phyloP scores from a whole-genome alignment of 2,888 invertebrate genomes.

The Heliconius ismenius region DNA sequence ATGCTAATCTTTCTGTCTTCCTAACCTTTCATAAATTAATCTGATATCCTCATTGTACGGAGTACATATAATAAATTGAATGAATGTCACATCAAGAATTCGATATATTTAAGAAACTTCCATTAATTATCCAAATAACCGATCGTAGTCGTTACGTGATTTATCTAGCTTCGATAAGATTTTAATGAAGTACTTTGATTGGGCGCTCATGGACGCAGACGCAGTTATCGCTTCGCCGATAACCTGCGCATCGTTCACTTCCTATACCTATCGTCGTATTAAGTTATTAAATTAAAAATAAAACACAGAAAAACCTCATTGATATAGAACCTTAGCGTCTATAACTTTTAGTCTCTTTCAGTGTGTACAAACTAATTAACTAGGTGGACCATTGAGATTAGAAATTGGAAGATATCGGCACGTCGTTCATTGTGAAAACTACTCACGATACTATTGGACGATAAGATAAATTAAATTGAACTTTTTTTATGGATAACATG shows the following conservation, averaged over 20 bases:
- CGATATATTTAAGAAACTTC: slow-evolving; percentile 74
- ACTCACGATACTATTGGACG: slow-evolving; percentile 76
- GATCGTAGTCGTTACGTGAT: slow-evolving; percentile 80
- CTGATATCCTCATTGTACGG: slow-evolving; percentile 6
- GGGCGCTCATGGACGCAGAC: slow-evolving; percentile 74
- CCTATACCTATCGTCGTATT: slow-evolving; percentile 76
- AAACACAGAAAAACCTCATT: slow-evolving; percentile 51
- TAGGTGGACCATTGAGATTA: slow-evolving; percentile 80
- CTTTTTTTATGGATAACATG: slow-evolving; percentile 57
- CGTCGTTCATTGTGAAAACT: slow-evolving; percentile 81
- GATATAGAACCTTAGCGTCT: slow-evolving; percentile 55
- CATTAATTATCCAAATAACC: slow-evolving; percentile 82
- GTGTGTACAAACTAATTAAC: slow-evolving; percentile 63
- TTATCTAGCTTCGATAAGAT: slow-evolving; percentile 81
- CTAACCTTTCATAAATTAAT: neutral
- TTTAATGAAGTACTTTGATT: slow-evolving; percentile 83
- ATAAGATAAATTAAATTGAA: slow-evolving; percentile 77
- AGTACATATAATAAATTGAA: slow-evolving; percentile 41
- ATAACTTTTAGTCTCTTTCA: slow-evolving; percentile 52
- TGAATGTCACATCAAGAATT: slow-evolving; percentile 65
- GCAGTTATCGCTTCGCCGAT: slow-evolving; percentile 71
- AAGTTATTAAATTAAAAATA: slow-evolving; percentile 81
- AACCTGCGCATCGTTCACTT: slow-evolving; percentile 73
- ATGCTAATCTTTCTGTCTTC: neutral
- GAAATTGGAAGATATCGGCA: slow-evolving; percentile 80